A percentile compares a stretch with the other conserved stretches of the same genome.
These are phyloP conservation scores for Eupithecia subumbrata DNA, from an alignment of 2,888 invertebrate genomes.

Conservation along the genomic window DNA sequence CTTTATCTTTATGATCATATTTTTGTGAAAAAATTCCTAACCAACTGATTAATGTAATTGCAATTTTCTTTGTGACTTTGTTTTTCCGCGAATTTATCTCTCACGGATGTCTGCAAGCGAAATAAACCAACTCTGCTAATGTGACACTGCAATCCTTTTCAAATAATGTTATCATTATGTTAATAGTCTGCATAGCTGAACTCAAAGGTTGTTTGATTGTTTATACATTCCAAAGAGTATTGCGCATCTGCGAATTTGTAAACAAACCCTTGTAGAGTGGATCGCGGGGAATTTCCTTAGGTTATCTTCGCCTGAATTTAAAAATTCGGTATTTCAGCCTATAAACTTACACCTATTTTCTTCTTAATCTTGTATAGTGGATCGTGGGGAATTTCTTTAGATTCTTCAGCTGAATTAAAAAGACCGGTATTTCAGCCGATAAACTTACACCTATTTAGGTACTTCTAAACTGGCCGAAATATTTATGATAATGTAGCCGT, in stretches of 20 bases:
- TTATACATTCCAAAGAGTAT: conserved; percentile 27
- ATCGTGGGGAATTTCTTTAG: conserved; percentile 7
- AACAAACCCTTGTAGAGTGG: conserved; percentile 13
- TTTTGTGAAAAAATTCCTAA: not conserved
- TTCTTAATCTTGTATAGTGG: not conserved
- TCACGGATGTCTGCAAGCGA: conserved; percentile 17
- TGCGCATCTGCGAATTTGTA: conserved; percentile 26
- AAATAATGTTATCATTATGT: conserved; percentile 37
- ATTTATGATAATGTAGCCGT: not conserved
- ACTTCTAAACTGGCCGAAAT: not conserved
- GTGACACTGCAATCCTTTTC: conserved; percentile 19
- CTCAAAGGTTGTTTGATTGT: conserved; percentile 29
- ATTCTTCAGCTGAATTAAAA: not conserved
- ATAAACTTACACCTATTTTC: too few relatives aligned
- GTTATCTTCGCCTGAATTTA: not conserved
- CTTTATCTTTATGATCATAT: not conserved
- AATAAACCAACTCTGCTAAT: conserved; percentile 19
- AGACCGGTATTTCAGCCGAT: not conserved
- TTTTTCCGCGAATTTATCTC: conserved; percentile 19
- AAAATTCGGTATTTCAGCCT: not conserved
- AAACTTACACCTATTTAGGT: not conserved
- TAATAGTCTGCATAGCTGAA: conserved; percentile 27
- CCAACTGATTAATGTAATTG: not conserved
- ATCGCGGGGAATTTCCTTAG: conserved; percentile 10
- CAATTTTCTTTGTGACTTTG: conserved; percentile 2